A percentile compares a stretch with the other conserved stretches of the same genome.
phyloP scores from a whole-genome alignment of 2,888 invertebrate species.

The Lagria hirta region DNA sequence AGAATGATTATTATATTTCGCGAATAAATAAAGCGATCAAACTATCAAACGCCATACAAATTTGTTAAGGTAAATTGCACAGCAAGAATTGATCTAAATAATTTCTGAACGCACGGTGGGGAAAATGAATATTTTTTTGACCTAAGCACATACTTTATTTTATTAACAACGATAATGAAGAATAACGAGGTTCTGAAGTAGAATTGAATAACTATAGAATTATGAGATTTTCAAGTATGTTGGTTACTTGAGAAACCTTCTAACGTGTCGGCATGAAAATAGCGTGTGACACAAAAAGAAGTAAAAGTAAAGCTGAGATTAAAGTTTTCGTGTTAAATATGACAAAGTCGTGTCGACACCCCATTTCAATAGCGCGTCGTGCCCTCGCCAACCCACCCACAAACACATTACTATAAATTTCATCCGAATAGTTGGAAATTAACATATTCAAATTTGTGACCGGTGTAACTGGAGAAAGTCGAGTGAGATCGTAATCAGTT shows the following conservation, averaged over 20 bases:
- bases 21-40: no score
- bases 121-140: conserved; percentile 16
- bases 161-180: conserved; percentile 16
- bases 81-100: no score
- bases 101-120: no score
- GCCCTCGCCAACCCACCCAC: conserved; percentile 47
- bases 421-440: conserved; percentile 43
- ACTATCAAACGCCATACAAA: no score
- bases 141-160: conserved; percentile 15
- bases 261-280: conserved; percentile 20
- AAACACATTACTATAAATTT: conserved; percentile 50
- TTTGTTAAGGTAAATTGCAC: no score
- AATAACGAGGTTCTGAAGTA: neutral
- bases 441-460: conserved; percentile 48
- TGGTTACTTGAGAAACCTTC: no score
- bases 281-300: conserved; percentile 23
- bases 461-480: conserved; percentile 44
- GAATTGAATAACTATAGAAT: neutral
- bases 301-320: conserved; percentile 28
- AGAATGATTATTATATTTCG: no score
- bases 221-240: neutral
- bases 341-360: conserved; percentile 53
- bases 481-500: conserved; percentile 47
- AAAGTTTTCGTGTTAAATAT: conserved; percentile 41
- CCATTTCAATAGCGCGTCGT: conserved; percentile 48